Evolutionary conservation across 2,888 invertebrate species (phyloP), one percentile per base, ranked within the genome.

Genomic region (Scaptomyza tumidula): DNA sequence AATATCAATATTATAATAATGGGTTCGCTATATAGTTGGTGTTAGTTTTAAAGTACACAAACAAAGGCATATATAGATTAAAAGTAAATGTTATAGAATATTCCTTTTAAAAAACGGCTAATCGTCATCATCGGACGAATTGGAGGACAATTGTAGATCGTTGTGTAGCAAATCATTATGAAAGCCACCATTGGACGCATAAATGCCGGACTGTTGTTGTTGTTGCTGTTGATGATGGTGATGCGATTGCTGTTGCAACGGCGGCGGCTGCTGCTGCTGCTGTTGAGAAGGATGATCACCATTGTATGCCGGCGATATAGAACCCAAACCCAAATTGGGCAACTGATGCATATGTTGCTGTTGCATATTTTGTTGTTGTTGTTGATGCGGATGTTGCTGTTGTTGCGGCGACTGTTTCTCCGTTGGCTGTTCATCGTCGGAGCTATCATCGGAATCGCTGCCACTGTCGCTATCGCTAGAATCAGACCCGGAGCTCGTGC

Each of bases 91-190:
- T 39, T 61, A 45, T 50, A 62, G 43, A 69, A 46, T 68, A 39
- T 39, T 39, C 14, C 14, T 14, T 14, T 37, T 45, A 41, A 72
- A 72, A 60, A 62, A 68, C 61, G 68, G 65, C 88, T 89, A 88
- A 75, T 89, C 88, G 77, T 90, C 90, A 74, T 89, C 91, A 92
- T 97, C 97, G 87, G 96, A 96, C 89, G 96, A 96, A 90, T 96
- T 97, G 41, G 96, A 96, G 54, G 97, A 97, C 88, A 97, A 94
- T 93, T 96, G 96, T 88, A 97, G 94, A 92, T 97, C 97, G 90
- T 96, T 96, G 90, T 95, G 96, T 83, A 97, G 93, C 92, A 95
- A 95, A 77, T 89, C 90, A 80, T 86, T 90, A 71, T 89, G 80
- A 78, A 89, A 90, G 66, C 89, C 90, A 76, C 90, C 90, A 60